phyloP scores from a whole-genome alignment of 1,140 invertebrate species.

The Heliconius eleuchia region DNA sequence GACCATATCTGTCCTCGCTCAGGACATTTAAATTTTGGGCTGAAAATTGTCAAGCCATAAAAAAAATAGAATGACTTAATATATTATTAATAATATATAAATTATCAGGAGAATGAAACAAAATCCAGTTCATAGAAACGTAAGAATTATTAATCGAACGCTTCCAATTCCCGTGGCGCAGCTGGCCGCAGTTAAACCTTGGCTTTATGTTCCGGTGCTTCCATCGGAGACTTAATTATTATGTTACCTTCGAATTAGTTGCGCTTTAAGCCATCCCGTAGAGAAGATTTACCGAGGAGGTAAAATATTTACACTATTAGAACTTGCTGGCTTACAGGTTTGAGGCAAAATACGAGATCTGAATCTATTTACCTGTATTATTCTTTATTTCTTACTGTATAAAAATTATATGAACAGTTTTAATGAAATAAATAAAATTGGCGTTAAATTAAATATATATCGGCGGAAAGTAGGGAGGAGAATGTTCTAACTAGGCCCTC shows the following conservation, averaged over 20 bases:
- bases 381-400: no score
- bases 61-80: background rate
- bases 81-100: background rate
- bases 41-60: background rate
- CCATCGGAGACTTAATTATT: slow-evolving; percentile 58
- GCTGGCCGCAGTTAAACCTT: slow-evolving; percentile 61
- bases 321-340: background rate
- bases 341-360: background rate
- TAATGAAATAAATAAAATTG: no score
- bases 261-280: slow-evolving; percentile 6
- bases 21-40: no score
- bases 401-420: no score
- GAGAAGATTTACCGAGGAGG: slow-evolving; percentile 5
- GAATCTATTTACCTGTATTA: background rate
- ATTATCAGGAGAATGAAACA: slow-evolving; percentile 1
- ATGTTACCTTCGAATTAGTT: slow-evolving; percentile 57
- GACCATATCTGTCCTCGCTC: no score
- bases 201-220: slow-evolving; percentile 59
- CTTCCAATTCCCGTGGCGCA: slow-evolving; percentile 58
- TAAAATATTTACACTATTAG: slow-evolving; percentile 14
- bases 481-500: no score
- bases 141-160: slow-evolving; percentile 44
- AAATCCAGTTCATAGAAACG: slow-evolving; percentile 13
- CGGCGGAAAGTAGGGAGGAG: no score
- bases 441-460: no score